A percentile compares a stretch with the other conserved stretches of the same genome.
phyloP scores from a whole-genome alignment of 2,113 vertebrate genomes.

The Penelope pileata region DNA sequence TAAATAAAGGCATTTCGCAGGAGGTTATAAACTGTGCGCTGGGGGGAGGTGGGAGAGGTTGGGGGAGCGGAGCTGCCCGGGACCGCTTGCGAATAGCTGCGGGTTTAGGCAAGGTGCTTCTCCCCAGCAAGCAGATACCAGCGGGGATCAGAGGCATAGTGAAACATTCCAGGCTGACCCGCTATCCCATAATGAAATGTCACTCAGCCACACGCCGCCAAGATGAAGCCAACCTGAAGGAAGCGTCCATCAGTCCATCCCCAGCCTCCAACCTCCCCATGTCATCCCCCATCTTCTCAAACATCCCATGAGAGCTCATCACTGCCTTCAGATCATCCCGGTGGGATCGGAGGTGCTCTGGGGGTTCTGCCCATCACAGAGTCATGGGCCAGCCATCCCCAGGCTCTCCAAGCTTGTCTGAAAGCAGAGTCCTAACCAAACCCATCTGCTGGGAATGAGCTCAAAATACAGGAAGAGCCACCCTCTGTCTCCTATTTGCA shows the following conservation, averaged over 20 bases:
- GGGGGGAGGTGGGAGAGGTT: background rate
- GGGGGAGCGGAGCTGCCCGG: background rate
- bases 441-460: background rate
- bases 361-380: rapidly evolving
- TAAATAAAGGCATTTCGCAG: constrained; percentile 65
- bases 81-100: background rate
- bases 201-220: background rate
- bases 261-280: background rate
- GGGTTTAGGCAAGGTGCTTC: constrained; percentile 33
- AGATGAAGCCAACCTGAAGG: background rate
- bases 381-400: background rate
- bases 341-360: background rate
- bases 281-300: background rate
- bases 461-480: constrained; percentile 14
- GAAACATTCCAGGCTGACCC: constrained; percentile 41
- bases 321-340: background rate
- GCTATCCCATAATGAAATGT: constrained; percentile 36
- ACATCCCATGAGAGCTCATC: background rate
- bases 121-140: constrained; percentile 30
- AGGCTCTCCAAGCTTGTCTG: background rate
- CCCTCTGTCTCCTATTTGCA: background rate
- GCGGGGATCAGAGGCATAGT: constrained; percentile 47
- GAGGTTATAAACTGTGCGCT: constrained; percentile 42
- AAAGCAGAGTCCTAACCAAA: background rate
- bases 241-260: background rate